These are phyloP conservation scores for Drosophila bipectinata DNA, from an alignment of 1,140 invertebrate species.

Conservation along the genomic window DNA sequence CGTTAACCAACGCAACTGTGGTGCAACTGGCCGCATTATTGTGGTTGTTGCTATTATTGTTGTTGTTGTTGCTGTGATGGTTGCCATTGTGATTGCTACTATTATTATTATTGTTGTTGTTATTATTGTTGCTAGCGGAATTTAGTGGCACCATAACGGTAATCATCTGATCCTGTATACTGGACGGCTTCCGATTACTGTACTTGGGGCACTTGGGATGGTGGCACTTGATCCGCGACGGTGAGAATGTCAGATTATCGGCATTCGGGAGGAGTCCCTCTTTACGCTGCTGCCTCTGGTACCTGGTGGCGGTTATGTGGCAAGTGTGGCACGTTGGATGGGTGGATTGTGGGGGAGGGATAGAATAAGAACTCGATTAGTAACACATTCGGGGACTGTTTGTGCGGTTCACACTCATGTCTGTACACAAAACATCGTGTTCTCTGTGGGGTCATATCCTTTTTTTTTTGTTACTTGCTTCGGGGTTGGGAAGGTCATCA, in stretches of 20 bases:
- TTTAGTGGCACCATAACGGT: slow-evolving; percentile 83
- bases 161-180: slow-evolving; percentile 84
- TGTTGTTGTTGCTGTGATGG: slow-evolving; percentile 14
- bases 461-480: not conserved
- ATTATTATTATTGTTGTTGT: slow-evolving; percentile 43
- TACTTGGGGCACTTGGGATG: slow-evolving; percentile 84
- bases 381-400: slow-evolving; percentile 17
- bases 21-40: slow-evolving; percentile 46
- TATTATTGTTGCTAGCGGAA: slow-evolving; percentile 72
- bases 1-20: slow-evolving; percentile 70
- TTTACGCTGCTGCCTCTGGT: slow-evolving; percentile 80
- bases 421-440: slow-evolving; percentile 55
- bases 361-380: slow-evolving; percentile 56
- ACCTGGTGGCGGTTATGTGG: slow-evolving; percentile 42
- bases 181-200: slow-evolving; percentile 78
- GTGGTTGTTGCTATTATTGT: slow-evolving; percentile 8
- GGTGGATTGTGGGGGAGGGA: not conserved
- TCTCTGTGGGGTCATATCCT: slow-evolving; percentile 26
- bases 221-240: slow-evolving; percentile 83
- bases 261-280: slow-evolving; percentile 82
- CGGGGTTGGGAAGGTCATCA: slow-evolving; percentile 4
- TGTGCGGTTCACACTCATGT: slow-evolving; percentile 42
- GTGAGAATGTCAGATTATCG: slow-evolving; percentile 83
- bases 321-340: not conserved
- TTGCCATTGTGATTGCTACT: slow-evolving; percentile 29